Conservation (phyloP, 2,113 vertebrate species). For the Clarias gariepinus region DNA sequence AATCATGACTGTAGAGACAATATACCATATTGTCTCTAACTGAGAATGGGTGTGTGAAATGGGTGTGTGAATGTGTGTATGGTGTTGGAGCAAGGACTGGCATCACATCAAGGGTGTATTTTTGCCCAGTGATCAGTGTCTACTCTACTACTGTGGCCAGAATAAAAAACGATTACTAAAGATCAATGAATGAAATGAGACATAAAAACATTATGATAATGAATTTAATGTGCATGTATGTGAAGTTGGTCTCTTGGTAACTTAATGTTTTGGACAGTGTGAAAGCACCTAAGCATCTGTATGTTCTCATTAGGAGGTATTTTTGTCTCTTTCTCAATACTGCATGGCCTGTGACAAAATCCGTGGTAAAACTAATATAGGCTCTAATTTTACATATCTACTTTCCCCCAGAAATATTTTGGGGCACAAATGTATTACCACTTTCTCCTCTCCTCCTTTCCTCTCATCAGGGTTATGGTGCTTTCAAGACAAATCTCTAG, state of each 20-base stretch:
- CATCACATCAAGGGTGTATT: background rate
- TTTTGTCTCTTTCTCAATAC: conserved; percentile 17
- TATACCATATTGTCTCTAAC: background rate
- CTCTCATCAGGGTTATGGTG: background rate
- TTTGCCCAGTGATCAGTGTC: background rate
- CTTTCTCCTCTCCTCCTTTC: background rate
- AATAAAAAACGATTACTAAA: background rate
- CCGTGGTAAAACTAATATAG: background rate
- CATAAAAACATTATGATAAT: background rate
- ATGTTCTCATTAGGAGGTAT: conserved; percentile 9
- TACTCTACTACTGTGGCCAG: background rate
- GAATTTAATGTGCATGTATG: background rate
- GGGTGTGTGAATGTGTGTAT: background rate
- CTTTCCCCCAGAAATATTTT: conserved; percentile 8
- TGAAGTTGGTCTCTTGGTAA: conserved; percentile 5
- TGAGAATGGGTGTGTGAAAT: background rate
- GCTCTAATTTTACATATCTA: background rate
- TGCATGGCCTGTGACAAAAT: background rate
- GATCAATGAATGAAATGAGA: background rate
- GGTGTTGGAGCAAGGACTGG: background rate
- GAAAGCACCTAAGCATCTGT: background rate
- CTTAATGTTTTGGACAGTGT: background rate
- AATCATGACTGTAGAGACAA: background rate
- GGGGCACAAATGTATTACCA: background rate
- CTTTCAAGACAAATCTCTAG: background rate